Conservation (phyloP, 1,140 invertebrate genomes). For the Philotrypesis tridentata region DNA sequence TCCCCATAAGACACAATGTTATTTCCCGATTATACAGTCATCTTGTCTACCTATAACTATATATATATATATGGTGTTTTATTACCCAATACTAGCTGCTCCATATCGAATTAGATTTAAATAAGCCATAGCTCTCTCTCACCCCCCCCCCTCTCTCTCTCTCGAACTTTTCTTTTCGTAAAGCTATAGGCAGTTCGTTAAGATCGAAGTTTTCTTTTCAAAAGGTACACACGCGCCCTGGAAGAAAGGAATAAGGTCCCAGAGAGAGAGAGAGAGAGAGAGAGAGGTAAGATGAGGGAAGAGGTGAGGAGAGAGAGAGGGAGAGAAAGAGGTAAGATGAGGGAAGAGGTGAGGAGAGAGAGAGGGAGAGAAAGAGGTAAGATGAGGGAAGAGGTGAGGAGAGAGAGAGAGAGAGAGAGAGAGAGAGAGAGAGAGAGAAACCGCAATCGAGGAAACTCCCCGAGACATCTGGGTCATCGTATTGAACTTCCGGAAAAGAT, state of each 20-base stretch:
- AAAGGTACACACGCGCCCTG: neutral
- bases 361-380: neutral
- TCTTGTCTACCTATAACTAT: too few relatives aligned
- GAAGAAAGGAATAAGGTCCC: neutral
- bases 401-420: neutral
- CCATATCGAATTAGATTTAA: constrained; percentile 11
- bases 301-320: neutral
- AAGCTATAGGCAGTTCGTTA: constrained; percentile 5
- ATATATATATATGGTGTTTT: too few relatives aligned
- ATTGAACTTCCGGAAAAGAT: constrained; percentile 53
- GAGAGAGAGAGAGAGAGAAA: neutral
- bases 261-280: neutral
- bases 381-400: neutral
- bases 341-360: neutral
- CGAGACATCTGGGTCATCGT: constrained; percentile 54
- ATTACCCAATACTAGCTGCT: too few relatives aligned
- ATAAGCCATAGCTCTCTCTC: neutral
- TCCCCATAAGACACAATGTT: too few relatives aligned
- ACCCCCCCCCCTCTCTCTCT: neutral
- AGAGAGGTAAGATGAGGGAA: neutral
- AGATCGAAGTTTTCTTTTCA: constrained; percentile 23
- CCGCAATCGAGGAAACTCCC: constrained; percentile 49
- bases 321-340: too few relatives aligned
- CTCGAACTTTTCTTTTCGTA: neutral
- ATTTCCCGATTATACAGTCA: too few relatives aligned